Conservation (phyloP, 1,140 invertebrate genomes). For the Ganaspis sp. region DNA sequence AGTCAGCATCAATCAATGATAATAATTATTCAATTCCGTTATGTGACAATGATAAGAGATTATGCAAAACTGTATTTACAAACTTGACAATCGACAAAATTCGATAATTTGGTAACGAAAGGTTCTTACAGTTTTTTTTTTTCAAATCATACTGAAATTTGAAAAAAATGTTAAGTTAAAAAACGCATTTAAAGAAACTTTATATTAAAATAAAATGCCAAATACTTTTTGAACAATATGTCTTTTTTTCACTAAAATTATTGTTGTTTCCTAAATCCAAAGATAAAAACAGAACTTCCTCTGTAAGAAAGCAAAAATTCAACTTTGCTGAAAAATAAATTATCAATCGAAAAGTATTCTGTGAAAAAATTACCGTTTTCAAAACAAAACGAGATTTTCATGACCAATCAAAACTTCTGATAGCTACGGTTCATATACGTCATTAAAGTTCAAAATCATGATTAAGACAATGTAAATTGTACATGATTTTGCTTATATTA, state of each 20-base stretch:
- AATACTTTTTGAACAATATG: too few species aligned
- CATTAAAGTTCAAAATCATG: not conserved
- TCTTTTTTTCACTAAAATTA: too few species aligned
- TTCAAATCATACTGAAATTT: too few species aligned
- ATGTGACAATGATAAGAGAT: not conserved
- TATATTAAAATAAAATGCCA: too few species aligned
- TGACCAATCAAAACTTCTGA: not conserved
- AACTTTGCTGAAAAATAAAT: too few species aligned
- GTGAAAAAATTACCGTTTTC: not conserved
- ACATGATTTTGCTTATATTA: not conserved
- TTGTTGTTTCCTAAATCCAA: too few species aligned
- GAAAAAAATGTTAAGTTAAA: too few species aligned
- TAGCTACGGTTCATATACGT: not conserved
- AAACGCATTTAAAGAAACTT: too few species aligned
- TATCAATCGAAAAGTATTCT: not conserved
- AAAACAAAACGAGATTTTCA: not conserved
- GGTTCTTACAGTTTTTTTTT: too few species aligned
- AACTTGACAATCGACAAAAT: not conserved
- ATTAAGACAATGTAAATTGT: not conserved
- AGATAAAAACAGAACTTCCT: too few species aligned
- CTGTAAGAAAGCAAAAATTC: too few species aligned
- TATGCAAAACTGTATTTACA: not conserved
- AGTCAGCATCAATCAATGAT: slow-evolving; percentile 5
- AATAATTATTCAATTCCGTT: slow-evolving; percentile 9
- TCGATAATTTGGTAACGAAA: too few species aligned